Evolutionary conservation across 1,140 invertebrate genomes (phyloP).

Genomic region (Tetranychus urticae): DNA sequence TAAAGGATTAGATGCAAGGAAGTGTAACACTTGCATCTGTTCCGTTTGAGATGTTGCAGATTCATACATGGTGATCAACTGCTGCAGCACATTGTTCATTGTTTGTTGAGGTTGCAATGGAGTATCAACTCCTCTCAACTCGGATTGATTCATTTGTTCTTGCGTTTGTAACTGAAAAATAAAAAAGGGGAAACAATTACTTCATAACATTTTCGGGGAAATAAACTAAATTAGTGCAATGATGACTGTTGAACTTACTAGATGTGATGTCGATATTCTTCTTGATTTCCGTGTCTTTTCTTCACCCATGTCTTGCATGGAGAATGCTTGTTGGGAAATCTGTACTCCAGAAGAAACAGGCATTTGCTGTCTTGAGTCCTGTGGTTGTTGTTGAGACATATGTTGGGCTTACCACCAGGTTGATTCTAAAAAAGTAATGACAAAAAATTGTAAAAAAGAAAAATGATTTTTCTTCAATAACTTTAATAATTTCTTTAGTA

Average conservation of each 20-base stretch:
- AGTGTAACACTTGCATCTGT: constrained; percentile 70
- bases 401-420: not conserved
- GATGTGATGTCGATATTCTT: not conserved
- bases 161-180: not conserved
- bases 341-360: not conserved
- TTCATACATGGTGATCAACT: constrained; percentile 64
- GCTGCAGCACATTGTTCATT: constrained; percentile 44
- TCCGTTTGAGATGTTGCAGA: constrained; percentile 72
- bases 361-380: constrained; percentile 1
- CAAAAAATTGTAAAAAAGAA: too few relatives aligned
- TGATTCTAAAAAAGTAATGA: too few relatives aligned
- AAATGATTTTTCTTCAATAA: too few relatives aligned
- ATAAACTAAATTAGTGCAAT: not conserved
- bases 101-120: constrained; percentile 10
- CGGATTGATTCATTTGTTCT: constrained; percentile 10
- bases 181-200: not conserved
- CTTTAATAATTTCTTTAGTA: too few relatives aligned
- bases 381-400: not conserved
- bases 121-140: constrained; percentile 7
- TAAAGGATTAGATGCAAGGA: constrained; percentile 79
- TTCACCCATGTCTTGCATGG: not conserved
- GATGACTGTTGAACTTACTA: not conserved
- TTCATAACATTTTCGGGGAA: not conserved
- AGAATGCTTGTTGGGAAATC: not conserved
- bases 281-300: constrained; percentile 1